Conservation (phyloP, 2,113 vertebrate species). For the Herpetotheres cachinnans region DNA sequence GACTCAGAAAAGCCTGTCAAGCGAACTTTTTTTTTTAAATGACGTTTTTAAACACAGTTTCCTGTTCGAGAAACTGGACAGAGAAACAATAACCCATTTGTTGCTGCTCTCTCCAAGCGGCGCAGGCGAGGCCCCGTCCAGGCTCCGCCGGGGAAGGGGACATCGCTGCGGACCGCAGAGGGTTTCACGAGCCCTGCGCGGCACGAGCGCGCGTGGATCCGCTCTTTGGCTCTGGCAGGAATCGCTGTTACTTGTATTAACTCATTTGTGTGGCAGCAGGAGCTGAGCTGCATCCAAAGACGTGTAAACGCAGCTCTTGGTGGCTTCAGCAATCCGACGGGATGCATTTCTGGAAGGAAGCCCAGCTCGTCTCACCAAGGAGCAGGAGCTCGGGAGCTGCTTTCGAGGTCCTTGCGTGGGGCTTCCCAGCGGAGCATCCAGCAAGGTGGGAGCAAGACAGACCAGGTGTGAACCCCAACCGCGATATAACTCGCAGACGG, state of each 20-base stretch:
- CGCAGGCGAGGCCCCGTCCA: accelerated
- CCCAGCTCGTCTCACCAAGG: neutral
- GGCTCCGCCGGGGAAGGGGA: neutral
- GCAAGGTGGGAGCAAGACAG: neutral
- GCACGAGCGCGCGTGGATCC: neutral
- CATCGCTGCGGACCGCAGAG: neutral
- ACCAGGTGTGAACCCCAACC: neutral
- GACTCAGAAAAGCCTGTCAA: neutral
- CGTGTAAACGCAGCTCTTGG: neutral
- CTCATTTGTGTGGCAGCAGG: neutral
- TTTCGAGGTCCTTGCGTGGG: neutral
- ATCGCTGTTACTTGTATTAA: neutral
- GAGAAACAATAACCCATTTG: constrained; percentile 6
- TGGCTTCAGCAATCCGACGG: neutral
- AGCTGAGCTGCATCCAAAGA: neutral
- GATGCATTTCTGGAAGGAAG: neutral
- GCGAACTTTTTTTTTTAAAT: neutral
- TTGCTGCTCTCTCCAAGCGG: neutral
- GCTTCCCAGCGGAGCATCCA: neutral
- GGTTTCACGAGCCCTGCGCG: neutral
- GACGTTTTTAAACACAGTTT: neutral
- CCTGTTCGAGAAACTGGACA: constrained; percentile 10
- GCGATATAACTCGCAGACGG: neutral
- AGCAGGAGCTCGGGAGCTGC: neutral
- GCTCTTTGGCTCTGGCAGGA: neutral